phyloP scores from a whole-genome alignment of 1,140 invertebrate genomes.

The Thaumetopoea pityocampa region DNA sequence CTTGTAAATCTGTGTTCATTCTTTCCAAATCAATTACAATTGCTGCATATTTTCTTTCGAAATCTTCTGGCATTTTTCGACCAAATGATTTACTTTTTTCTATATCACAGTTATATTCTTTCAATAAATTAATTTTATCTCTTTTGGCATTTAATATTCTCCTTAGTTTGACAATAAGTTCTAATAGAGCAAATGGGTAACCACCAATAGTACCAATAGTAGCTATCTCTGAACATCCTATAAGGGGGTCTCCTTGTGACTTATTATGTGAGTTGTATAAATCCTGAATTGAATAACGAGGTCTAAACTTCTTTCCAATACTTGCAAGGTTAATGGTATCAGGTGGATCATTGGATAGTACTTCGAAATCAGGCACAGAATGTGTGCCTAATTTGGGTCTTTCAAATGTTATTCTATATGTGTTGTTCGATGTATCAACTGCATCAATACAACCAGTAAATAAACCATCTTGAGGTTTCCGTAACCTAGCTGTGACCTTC shows the following conservation, averaged over 20 bases:
- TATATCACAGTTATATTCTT: slow-evolving; percentile 93
- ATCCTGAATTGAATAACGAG: slow-evolving; percentile 78
- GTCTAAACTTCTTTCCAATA: slow-evolving; percentile 87
- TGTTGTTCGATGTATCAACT: slow-evolving; percentile 97
- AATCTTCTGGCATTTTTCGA: slow-evolving; percentile 86
- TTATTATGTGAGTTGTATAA: slow-evolving; percentile 48
- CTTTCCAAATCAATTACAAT: slow-evolving; percentile 94
- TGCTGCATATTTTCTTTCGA: slow-evolving; percentile 92
- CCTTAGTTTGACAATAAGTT: slow-evolving; percentile 90
- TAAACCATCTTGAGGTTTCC: slow-evolving; percentile 96
- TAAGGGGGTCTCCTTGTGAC: slow-evolving; percentile 72
- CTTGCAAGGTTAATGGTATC: slow-evolving; percentile 93
- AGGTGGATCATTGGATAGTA: slow-evolving; percentile 93
- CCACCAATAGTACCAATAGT: slow-evolving; percentile 81
- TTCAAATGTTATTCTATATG: slow-evolving; percentile 98
- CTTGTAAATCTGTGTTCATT: slow-evolving; percentile 92
- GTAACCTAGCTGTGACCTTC: slow-evolving; percentile 93
- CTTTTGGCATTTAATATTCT: slow-evolving; percentile 92
- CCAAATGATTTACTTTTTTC: slow-evolving; percentile 91
- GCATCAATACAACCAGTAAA: slow-evolving; percentile 98
- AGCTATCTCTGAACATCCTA: slow-evolving; percentile 68
- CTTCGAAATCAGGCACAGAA: slow-evolving; percentile 97
- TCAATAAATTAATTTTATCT: slow-evolving; percentile 86
- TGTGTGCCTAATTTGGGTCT: slow-evolving; percentile 94
- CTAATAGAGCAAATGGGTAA: slow-evolving; percentile 90